Conservation (phyloP, 2,797 vertebrate species). For the Eulemur coronatus region DNA sequence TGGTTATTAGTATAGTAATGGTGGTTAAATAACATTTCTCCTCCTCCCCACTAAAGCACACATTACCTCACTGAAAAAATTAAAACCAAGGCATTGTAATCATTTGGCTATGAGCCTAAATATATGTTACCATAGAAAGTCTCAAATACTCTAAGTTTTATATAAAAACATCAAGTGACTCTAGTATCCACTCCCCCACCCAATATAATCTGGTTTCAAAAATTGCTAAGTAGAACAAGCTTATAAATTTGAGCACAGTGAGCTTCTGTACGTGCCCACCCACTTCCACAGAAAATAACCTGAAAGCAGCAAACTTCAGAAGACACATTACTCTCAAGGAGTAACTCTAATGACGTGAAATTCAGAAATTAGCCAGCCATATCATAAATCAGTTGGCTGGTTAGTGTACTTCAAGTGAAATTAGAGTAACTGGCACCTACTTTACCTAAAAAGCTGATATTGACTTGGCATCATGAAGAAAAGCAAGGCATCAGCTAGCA, state of each 20-base stretch:
- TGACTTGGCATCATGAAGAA: background rate
- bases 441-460: background rate
- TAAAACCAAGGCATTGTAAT: conserved; percentile 54
- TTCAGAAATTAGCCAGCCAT: background rate
- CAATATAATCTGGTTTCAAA: background rate
- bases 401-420: background rate
- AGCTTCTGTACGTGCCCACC: background rate
- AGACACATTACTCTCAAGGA: background rate
- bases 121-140: conserved; percentile 6
- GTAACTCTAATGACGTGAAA: background rate
- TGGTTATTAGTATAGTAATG: conserved; percentile 34
- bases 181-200: background rate
- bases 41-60: conserved; percentile 56
- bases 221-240: conserved; percentile 19
- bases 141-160: conserved; percentile 44
- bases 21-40: conserved; percentile 67
- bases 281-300: background rate
- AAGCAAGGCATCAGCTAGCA: background rate
- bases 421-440: background rate
- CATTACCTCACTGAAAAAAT: conserved; percentile 69
- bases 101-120: conserved; percentile 47
- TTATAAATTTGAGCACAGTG: background rate
- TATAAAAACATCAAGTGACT: background rate
- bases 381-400: background rate
- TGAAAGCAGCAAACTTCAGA: background rate